A percentile compares a stretch with the other conserved stretches of the same genome.
Evolutionary conservation across 1,140 invertebrate genomes (phyloP).

Genomic region (Arctopsyche grandis): DNA sequence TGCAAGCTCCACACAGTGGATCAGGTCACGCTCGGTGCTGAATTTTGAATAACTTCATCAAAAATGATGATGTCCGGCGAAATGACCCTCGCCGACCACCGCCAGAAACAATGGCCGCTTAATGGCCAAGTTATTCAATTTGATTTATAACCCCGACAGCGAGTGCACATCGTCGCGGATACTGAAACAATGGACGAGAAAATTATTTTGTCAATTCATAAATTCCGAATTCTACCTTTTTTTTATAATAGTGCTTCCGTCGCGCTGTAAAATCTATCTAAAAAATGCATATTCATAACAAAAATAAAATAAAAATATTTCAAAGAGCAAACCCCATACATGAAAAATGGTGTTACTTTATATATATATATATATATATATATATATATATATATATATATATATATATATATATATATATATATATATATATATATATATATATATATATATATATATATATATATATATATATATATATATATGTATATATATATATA

Average conservation of each 20-base stretch:
- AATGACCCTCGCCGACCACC: neutral
- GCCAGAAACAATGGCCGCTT: constrained; percentile 34
- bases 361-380: too few relatives aligned
- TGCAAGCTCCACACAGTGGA: neutral
- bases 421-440: too few relatives aligned
- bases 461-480: too few relatives aligned
- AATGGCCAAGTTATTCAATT: constrained; percentile 44
- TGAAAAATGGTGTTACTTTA: too few relatives aligned
- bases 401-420: too few relatives aligned
- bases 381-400: too few relatives aligned
- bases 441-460: too few relatives aligned
- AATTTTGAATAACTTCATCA: constrained; percentile 33
- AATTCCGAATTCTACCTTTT: constrained; percentile 40
- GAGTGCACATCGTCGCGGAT: constrained; percentile 34
- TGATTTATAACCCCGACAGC: constrained; percentile 27
- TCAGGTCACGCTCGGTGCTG: neutral
- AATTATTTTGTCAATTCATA: constrained; percentile 48
- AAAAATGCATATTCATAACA: too few relatives aligned
- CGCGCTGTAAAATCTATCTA: neutral
- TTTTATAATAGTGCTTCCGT: constrained; percentile 13
- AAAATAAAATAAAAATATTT: too few relatives aligned
- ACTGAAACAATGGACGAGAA: constrained; percentile 44
- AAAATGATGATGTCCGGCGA: constrained; percentile 34
- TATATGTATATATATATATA: too few relatives aligned
- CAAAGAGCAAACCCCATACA: too few relatives aligned